Percentiles rank a stretch among this genome's conserved stretches.
Conservation (phyloP, 1,140 invertebrate species). For the Habropoda laboriosa region DNA sequence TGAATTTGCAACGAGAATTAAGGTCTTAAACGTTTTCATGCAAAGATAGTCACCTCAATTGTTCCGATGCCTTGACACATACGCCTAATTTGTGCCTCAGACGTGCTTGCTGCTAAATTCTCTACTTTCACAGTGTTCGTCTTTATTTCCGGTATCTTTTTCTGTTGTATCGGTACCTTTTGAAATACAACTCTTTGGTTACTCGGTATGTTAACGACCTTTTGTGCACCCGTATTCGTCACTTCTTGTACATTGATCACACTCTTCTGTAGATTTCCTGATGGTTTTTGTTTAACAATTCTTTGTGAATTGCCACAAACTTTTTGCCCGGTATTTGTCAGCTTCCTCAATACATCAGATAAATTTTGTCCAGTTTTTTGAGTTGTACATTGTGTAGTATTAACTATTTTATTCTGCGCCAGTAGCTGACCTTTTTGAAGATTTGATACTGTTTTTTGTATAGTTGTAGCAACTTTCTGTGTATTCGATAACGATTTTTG, state of each 20-base stretch:
- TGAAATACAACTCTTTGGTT: conserved; percentile 79
- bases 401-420: conserved; percentile 35
- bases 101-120: conserved; percentile 82
- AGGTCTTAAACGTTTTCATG: conserved; percentile 56
- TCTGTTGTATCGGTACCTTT: conserved; percentile 61
- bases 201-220: conserved; percentile 54
- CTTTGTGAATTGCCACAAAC: conserved; percentile 25
- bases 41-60: conserved; percentile 82
- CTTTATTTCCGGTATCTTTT: conserved; percentile 67
- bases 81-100: conserved; percentile 81
- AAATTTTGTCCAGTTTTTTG: conserved; percentile 33
- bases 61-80: conserved; percentile 83
- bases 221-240: conserved; percentile 46
- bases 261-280: conserved; percentile 44
- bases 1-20: background rate
- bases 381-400: background rate
- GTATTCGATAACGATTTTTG: conserved; percentile 65
- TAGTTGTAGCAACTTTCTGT: conserved; percentile 62
- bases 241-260: conserved; percentile 50
- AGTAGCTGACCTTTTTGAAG: conserved; percentile 60
- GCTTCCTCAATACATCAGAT: conserved; percentile 29
- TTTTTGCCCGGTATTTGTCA: conserved; percentile 23
- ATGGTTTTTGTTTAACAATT: conserved; percentile 41
- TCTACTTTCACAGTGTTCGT: conserved; percentile 81
- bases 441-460: conserved; percentile 70